Base-by-base conservation (phyloP, 2,888 invertebrate genomes). In the Tachina fera region DNA sequence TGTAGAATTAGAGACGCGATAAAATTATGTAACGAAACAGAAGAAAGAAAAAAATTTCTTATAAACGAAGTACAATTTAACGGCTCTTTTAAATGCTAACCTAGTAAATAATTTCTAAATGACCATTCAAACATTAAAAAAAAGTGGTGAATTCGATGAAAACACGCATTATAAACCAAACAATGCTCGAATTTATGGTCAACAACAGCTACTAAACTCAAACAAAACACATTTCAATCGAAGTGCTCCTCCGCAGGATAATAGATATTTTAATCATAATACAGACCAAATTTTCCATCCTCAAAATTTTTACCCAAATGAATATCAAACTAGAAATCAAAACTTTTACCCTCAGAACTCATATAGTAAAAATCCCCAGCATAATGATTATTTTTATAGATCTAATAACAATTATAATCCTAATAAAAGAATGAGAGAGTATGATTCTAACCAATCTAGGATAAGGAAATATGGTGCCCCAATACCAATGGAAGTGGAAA, bases 401-500 rank as follows among this genome's bases (percentile, higher is more conserved):
- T 14, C 5, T n/a, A 51, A 67, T 41, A 67, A 51, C 9, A 68
- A 51, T 31, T 11, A 67, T 68, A 39, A 51, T 9, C 41, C n/a
- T 13, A 53, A 41, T 56, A 56, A 56, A 56, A 39, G 56, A 56
- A 53, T 19, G 22, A 56, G 56, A 2, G 41, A 56, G 56, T 19
- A 56, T n/a, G 56, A 56, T 19, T 70, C 43, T 5, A 68, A 41
- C 6, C 68, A 68, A 39, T 68, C 68, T 8, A 68, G 68, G n/a
- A 53, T 49, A 39, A 53, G 51, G n/a, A 31, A 31, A 41, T 68
- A 68, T 68, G 68, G 53, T 9, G 70, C 70, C 43, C 87, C 87
- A 13, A 68, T 88, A 19, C 89, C 88, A 9, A 88, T 70, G 43
- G 41, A 70, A 41, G 41, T 71, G 16, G 71, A 58, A 71, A 71